phyloP scores from a whole-genome alignment of 2,113 vertebrate species.

The Clarias magur region DNA sequence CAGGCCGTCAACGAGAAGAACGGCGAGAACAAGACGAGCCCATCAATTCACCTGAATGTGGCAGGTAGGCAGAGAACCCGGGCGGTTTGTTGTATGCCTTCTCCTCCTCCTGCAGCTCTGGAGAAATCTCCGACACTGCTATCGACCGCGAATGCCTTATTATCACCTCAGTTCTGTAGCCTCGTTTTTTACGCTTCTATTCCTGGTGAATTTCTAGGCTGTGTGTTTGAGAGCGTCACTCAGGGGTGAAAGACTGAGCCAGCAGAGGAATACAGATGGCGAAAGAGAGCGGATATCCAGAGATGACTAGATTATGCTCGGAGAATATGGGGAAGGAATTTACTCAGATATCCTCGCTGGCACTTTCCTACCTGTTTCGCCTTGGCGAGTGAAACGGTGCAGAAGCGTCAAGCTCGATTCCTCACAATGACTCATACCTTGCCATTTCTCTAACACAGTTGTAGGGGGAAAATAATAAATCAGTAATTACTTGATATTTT shows the following conservation, averaged over 20 bases:
- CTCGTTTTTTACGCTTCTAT: background rate
- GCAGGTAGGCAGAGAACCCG: slow-evolving; percentile 68
- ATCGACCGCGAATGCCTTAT: slow-evolving; percentile 37
- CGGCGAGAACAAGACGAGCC: slow-evolving; percentile 84
- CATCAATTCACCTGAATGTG: slow-evolving; percentile 69
- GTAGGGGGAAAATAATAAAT: background rate
- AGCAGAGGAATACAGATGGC: slow-evolving; percentile 10
- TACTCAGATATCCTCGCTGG: slow-evolving; percentile 18
- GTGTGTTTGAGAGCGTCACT: slow-evolving; percentile 18
- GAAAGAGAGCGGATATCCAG: background rate
- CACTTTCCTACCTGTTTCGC: slow-evolving; percentile 1
- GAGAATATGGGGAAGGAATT: background rate
- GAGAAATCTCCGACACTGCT: slow-evolving; percentile 37
- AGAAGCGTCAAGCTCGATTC: background rate
- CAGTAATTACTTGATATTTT: background rate
- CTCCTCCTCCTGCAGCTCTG: slow-evolving; percentile 29
- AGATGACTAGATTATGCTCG: background rate
- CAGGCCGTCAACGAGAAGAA: slow-evolving; percentile 84
- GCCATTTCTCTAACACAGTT: background rate
- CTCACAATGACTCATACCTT: background rate
- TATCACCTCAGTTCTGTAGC: slow-evolving; percentile 34
- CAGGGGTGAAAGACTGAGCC: slow-evolving; percentile 7
- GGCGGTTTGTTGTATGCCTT: slow-evolving; percentile 36
- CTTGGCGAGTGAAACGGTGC: slow-evolving; percentile 27
- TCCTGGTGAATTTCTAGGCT: background rate